phyloP scores from a whole-genome alignment of 2,113 vertebrate genomes.

The Scatophagus argus region DNA sequence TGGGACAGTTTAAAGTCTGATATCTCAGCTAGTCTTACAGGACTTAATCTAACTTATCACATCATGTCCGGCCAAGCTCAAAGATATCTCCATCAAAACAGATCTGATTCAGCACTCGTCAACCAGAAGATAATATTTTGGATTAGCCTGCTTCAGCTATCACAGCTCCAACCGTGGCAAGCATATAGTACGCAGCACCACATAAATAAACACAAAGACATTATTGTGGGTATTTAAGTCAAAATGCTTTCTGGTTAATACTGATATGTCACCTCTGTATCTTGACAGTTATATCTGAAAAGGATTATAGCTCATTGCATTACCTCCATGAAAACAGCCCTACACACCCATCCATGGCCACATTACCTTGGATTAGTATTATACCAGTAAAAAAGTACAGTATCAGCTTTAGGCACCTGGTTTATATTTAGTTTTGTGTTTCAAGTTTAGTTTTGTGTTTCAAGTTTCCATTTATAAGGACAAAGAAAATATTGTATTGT shows the following conservation, averaged over 20 bases:
- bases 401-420: conserved; percentile 26
- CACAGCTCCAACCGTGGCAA: background rate
- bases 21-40: conserved; percentile 39
- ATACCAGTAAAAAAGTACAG: background rate
- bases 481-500: conserved; percentile 1
- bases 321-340: conserved; percentile 15
- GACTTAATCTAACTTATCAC: conserved; percentile 52
- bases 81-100: conserved; percentile 57
- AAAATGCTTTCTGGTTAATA: conserved; percentile 18
- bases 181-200: conserved; percentile 5
- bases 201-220: conserved; percentile 14
- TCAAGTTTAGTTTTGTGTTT: too few relatives aligned
- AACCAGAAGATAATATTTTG: conserved; percentile 36
- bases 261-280: conserved; percentile 25
- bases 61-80: conserved; percentile 34
- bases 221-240: conserved; percentile 15
- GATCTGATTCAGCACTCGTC: conserved; percentile 48
- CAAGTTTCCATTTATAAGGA: too few relatives aligned
- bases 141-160: conserved; percentile 35
- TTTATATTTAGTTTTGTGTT: conserved; percentile 9
- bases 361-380: conserved; percentile 15
- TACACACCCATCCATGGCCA: conserved; percentile 9
- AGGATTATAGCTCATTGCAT: conserved; percentile 20
- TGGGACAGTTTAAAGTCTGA: conserved; percentile 26
- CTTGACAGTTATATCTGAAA: conserved; percentile 38